A percentile compares a stretch with the other conserved stretches of the same genome.
These are phyloP conservation scores for Trematocara nigrifrons DNA, from an alignment of 2,113 vertebrate species.

Conservation along the genomic window DNA sequence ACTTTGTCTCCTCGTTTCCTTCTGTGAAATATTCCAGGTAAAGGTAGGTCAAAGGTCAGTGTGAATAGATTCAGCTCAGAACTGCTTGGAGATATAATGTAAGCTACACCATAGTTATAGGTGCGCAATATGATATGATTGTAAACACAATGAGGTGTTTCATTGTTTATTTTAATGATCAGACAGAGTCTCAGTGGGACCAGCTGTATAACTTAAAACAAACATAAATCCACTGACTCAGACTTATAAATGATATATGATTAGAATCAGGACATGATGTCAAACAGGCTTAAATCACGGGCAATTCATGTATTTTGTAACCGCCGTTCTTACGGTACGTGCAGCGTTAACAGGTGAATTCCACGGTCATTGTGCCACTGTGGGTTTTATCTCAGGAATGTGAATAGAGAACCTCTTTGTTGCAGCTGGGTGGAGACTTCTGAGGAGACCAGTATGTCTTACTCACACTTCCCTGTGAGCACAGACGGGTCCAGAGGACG, in stretches of 20 bases:
- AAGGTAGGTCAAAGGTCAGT: background rate
- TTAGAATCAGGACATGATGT: background rate
- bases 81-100: background rate
- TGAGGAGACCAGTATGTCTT: background rate
- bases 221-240: background rate
- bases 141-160: background rate
- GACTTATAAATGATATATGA: background rate
- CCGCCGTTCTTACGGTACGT: background rate
- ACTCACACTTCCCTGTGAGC: background rate
- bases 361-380: background rate
- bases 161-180: background rate
- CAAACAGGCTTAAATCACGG: background rate
- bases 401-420: constrained; percentile 43
- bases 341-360: background rate
- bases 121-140: background rate
- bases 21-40: background rate
- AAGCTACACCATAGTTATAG: background rate
- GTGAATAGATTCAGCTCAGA: background rate
- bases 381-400: background rate
- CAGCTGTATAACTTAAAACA: background rate
- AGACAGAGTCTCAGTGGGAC: background rate
- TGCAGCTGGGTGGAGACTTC: constrained; percentile 37
- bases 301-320: background rate
- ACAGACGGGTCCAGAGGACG: background rate
- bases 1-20: background rate